phyloP scores from a whole-genome alignment of 1,140 invertebrate species.

The Hylaeus anthracinus region DNA sequence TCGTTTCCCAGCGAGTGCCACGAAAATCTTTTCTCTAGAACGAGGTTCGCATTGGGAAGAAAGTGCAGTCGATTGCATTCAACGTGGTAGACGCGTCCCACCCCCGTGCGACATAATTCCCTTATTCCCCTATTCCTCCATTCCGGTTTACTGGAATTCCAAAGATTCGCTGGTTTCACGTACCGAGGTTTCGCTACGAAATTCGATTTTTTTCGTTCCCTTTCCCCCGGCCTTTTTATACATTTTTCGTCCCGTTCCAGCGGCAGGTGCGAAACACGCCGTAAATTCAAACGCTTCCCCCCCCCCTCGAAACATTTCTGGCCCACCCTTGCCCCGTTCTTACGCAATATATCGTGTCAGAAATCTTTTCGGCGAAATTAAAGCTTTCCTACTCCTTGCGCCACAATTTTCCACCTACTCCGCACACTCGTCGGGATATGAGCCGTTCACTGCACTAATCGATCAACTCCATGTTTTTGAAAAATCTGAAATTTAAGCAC shows the following conservation, averaged over 20 bases:
- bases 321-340: not conserved
- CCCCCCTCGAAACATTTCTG: conserved; percentile 17
- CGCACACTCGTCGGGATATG: no score
- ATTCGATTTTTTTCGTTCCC: conserved; percentile 50
- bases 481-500: no score
- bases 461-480: no score
- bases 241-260: conserved; percentile 4
- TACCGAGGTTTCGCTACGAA: conserved; percentile 50
- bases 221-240: conserved; percentile 20
- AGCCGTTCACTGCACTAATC: no score
- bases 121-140: conserved; percentile 50
- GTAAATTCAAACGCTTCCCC: conserved; percentile 41
- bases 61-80: conserved; percentile 13
- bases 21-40: not conserved
- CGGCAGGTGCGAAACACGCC: conserved; percentile 24
- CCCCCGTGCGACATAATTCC: conserved; percentile 62
- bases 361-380: not conserved
- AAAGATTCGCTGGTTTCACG: conserved; percentile 69
- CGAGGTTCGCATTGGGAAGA: not conserved
- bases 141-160: conserved; percentile 63
- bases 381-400: no score
- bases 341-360: not conserved
- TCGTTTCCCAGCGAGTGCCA: not conserved
- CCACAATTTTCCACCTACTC: no score
- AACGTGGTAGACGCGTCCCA: not conserved